Evolutionary conservation across 2,888 invertebrate genomes (phyloP).

Genomic region (Automeris io): DNA sequence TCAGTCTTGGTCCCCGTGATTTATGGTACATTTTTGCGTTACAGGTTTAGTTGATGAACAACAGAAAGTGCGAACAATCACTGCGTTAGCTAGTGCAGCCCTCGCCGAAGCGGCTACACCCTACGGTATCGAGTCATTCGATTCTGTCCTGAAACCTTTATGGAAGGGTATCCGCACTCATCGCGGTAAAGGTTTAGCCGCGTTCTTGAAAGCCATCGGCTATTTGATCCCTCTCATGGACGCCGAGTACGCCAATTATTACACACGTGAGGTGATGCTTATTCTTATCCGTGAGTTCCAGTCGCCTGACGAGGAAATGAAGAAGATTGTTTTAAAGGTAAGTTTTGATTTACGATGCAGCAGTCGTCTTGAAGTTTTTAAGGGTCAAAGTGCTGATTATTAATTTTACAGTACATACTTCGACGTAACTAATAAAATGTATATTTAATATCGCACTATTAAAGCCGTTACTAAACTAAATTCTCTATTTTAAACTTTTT

Average conservation of each 20-base stretch:
- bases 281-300: conserved; percentile 99
- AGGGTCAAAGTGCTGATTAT: no score
- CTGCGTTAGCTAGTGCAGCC: conserved; percentile 98
- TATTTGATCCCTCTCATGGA: conserved; percentile 99
- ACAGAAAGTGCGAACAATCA: conserved; percentile 99
- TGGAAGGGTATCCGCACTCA: conserved; percentile 99
- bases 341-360: conserved; percentile 6
- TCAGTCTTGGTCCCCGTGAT: no score
- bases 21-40: neutral
- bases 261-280: conserved; percentile 98
- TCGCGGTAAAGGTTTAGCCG: conserved; percentile 95
- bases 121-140: conserved; percentile 99
- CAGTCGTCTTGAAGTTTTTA: no score
- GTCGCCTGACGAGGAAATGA: conserved; percentile 99
- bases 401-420: no score
- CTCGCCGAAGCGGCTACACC: conserved; percentile 99
- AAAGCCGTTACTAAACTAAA: no score
- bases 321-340: conserved; percentile 99
- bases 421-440: no score
- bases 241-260: conserved; percentile 99
- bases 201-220: conserved; percentile 99
- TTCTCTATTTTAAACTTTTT: no score
- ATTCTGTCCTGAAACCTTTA: conserved; percentile 98
- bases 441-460: no score
- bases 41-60: conserved; percentile 96